Base-by-base conservation (phyloP, 1,140 invertebrate genomes). In the Scylla paramamosain region DNA sequence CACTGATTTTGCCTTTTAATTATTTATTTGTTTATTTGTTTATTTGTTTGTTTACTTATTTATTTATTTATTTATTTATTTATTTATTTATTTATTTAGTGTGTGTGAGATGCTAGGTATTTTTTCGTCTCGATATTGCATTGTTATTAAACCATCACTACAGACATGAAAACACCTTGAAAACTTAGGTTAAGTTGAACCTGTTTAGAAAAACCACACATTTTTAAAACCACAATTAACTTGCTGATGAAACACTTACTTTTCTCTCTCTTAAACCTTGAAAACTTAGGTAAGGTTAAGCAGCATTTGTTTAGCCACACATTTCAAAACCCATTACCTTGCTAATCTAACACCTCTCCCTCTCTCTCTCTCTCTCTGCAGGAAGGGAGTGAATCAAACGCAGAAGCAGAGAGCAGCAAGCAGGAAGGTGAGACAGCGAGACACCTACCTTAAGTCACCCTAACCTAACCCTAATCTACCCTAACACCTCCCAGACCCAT, bases 21-120 rank as follows among this genome's bases (percentile, higher is more conserved):
- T 48, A 48, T 91, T n/a, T 91, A 91, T 52, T 46, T 91, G 20
- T 91, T 91, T 46, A 46, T 91, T 45, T 91, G 10, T 59, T 0
- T 91, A 28, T 91, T 45, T 59, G 4, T 91, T 59, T 12, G 46
- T 48, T 45, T 90, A 25, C 28, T 6, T 32, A 86, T 0, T 1
- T 39, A 4, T 87, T 39, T 7, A 3, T 87, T 39, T 87, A 16
- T 87, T 87, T 87, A 2, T 87, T 32, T 25, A 3, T 87, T 39
- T 32, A 2, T 39, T 87, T 14, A 28, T 87, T 39, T 86, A 28
- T 86, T 16, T 45, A 25, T 67, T n/a, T n/a, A n/a, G n/a, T n/a
- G n/a, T n/a, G n/a, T n/a, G n/a, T n/a, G n/a, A n/a, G n/a, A n/a
- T n/a, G n/a, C n/a, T n/a, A n/a, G n/a, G n/a, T n/a, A n/a, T n/a